A percentile compares a stretch with the other conserved stretches of the same genome.
These are phyloP conservation scores for Myotis vivesi DNA, from an alignment of 2,797 vertebrate genomes.

Conservation along the genomic window DNA sequence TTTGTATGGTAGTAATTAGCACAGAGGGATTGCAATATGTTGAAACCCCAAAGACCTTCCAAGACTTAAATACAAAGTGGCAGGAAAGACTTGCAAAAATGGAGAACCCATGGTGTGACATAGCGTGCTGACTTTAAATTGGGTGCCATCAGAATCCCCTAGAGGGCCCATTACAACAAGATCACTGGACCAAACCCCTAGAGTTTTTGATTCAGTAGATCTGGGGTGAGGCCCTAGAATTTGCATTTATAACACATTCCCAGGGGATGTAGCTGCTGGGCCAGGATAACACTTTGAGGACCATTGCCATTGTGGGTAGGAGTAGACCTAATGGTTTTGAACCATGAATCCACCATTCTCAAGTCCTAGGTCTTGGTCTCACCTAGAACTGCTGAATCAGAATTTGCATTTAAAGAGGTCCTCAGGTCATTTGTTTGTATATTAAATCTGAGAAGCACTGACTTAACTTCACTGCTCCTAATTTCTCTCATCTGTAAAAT, in stretches of 20 bases:
- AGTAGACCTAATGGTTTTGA: background rate
- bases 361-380: background rate
- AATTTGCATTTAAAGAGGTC: background rate
- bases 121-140: background rate
- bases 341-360: background rate
- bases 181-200: background rate
- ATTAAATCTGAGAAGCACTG: background rate
- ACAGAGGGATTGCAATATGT: conserved; percentile 10
- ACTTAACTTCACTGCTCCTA: background rate
- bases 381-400: background rate
- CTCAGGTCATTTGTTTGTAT: background rate
- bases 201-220: background rate
- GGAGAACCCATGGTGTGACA: background rate
- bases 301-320: background rate
- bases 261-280: background rate
- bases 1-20: conserved; percentile 48
- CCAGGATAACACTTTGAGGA: background rate
- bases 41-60: conserved; percentile 17
- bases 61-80: conserved; percentile 17
- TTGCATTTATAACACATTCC: background rate
- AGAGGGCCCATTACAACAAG: background rate
- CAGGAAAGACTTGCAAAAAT: conserved; percentile 22
- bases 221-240: background rate
- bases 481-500: conserved; percentile 6
- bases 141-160: background rate